A percentile compares a stretch with the other conserved stretches of the same genome.
These are phyloP conservation scores for Spinus olivaceus DNA, from an alignment of 2,797 vertebrate genomes.

Conservation along the genomic window DNA sequence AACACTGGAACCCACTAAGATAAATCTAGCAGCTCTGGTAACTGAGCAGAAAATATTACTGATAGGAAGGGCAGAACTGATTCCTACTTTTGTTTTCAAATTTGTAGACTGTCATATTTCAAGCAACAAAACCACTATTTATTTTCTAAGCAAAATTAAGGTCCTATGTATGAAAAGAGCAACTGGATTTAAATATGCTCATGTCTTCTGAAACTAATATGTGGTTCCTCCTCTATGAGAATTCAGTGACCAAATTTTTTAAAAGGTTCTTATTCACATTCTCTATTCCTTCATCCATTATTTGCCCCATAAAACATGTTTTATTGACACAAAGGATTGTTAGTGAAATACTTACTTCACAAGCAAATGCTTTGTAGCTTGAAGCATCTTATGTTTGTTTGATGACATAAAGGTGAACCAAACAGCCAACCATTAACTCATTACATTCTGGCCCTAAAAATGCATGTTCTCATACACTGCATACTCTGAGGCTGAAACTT, in stretches of 20 bases:
- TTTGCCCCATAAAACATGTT: neutral
- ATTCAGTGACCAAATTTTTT: neutral
- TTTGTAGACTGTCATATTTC: neutral
- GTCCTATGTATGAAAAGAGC: neutral
- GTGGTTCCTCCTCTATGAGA: neutral
- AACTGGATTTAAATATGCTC: neutral
- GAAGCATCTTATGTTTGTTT: neutral
- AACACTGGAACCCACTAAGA: neutral
- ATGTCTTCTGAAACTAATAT: neutral
- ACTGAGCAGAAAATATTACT: neutral
- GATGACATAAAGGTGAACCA: neutral
- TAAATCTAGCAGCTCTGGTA: neutral
- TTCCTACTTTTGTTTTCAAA: neutral
- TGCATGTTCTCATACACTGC: fast-evolving
- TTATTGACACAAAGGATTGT: neutral
- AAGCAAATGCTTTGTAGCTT: neutral
- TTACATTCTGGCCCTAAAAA: neutral
- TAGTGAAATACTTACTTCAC: neutral
- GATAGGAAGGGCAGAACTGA: neutral
- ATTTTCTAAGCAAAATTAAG: neutral
- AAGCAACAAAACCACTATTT: neutral
- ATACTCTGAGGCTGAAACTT: neutral
- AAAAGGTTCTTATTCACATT: neutral
- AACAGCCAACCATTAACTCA: neutral
- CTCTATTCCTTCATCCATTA: neutral